Evolutionary conservation across 2,797 vertebrate species (phyloP).

Genomic region (Siniperca scherzeri): DNA sequence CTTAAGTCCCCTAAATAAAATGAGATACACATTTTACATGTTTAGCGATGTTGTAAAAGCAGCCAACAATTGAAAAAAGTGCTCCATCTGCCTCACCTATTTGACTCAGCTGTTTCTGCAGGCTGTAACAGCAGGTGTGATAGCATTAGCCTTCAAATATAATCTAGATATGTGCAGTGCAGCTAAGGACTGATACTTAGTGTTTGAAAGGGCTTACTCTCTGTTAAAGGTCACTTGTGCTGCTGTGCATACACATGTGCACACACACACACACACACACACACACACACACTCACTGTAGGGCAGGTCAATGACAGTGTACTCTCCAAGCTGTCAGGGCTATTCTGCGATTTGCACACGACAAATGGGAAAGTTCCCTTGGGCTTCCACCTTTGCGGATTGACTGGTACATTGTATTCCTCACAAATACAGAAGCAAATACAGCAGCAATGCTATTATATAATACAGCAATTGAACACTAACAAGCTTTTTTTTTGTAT

Average conservation of each 20-base stretch:
- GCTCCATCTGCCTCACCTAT: not conserved
- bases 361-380: conserved; percentile 44
- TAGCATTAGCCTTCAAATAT: conserved; percentile 17
- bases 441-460: not conserved
- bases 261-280: conserved; percentile 16
- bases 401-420: not conserved
- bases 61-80: not conserved
- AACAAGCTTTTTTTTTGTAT: not conserved
- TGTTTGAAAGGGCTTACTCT: conserved; percentile 40
- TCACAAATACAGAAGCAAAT: conserved; percentile 7
- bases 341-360: conserved; percentile 33
- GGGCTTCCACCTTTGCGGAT: conserved; percentile 24
- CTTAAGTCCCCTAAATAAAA: not conserved
- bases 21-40: not conserved
- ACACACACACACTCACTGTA: conserved; percentile 15
- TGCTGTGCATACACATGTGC: conserved; percentile 37
- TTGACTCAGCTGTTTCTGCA: not conserved
- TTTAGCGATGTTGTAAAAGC: conserved; percentile 3
- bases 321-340: conserved; percentile 61
- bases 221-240: conserved; percentile 57
- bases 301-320: conserved; percentile 59
- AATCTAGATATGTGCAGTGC: conserved; percentile 8
- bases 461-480: not conserved
- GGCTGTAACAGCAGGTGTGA: conserved; percentile 8
- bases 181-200: conserved; percentile 9